These are phyloP conservation scores for Climacteris rufus DNA, from an alignment of 2,113 vertebrate genomes.

Conservation along the genomic window DNA sequence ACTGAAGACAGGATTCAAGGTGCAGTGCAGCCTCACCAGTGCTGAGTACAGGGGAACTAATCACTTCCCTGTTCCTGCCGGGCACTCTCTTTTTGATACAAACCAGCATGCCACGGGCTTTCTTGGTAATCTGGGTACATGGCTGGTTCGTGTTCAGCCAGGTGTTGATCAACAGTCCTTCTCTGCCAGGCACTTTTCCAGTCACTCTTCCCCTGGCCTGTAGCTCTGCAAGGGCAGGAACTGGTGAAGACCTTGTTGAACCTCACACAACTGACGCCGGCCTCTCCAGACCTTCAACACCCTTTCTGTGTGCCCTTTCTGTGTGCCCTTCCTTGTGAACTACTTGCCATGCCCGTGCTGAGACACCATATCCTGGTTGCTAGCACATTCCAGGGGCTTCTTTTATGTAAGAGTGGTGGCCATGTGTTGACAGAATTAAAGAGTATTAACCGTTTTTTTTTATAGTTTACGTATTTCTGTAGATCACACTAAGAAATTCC, in stretches of 20 bases:
- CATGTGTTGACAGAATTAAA: neutral
- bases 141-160: neutral
- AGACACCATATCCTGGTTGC: neutral
- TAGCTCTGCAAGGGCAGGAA: too few species aligned
- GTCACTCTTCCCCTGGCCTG: neutral
- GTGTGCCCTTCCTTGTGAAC: neutral
- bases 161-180: neutral
- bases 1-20: rapidly evolving
- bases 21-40: neutral
- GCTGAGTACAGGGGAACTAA: rapidly evolving
- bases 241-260: neutral
- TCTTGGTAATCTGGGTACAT: neutral
- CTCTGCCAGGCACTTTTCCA: neutral
- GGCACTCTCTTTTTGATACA: neutral
- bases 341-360: neutral
- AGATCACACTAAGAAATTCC: neutral
- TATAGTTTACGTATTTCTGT: neutral
- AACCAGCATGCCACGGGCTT: neutral
- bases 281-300: neutral
- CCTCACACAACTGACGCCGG: neutral
- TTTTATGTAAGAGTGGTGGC: neutral
- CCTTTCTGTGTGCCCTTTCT: neutral
- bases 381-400: neutral
- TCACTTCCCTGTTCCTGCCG: neutral
- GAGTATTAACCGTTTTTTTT: neutral